Evolutionary conservation across 2,888 invertebrate genomes (phyloP).

Genomic region (Geotrupes spiniger): DNA sequence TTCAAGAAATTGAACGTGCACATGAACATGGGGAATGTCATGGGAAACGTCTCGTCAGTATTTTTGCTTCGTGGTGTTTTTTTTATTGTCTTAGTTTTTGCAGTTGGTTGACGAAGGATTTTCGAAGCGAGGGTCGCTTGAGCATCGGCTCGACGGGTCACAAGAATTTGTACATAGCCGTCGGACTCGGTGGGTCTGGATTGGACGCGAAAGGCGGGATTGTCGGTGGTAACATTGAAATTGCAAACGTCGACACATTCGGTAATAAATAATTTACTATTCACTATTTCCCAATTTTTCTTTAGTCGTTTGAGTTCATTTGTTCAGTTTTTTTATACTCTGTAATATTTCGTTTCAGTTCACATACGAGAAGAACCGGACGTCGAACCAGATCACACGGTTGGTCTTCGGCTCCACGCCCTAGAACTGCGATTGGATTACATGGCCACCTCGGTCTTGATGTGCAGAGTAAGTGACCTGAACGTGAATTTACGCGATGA

Average conservation of each 20-base stretch:
- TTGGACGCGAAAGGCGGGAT: conserved; percentile 97
- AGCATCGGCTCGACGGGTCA: conserved; percentile 93
- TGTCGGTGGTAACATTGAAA: conserved; percentile 92
- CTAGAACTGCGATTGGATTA: conserved; percentile 92
- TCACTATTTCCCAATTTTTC: too few species aligned
- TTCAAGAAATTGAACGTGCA: conserved; percentile 94
- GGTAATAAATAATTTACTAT: too few species aligned
- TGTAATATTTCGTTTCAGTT: conserved; percentile 56
- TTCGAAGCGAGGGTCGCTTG: conserved; percentile 86
- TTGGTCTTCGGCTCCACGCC: conserved; percentile 78
- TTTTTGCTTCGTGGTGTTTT: neutral
- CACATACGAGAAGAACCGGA: conserved; percentile 88
- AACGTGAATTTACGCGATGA: conserved; percentile 81
- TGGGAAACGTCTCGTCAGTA: conserved; percentile 90
- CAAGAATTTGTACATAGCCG: conserved; percentile 86
- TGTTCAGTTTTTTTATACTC: neutral
- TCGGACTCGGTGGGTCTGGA: conserved; percentile 85
- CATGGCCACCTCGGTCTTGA: conserved; percentile 95
- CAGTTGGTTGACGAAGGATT: conserved; percentile 90
- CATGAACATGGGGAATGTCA: conserved; percentile 99
- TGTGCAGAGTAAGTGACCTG: conserved; percentile 83
- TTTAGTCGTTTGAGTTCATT: too few species aligned
- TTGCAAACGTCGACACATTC: conserved; percentile 84
- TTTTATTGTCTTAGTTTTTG: neutral
- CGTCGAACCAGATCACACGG: conserved; percentile 83